Conservation (phyloP, 2,888 invertebrate genomes). For the Cybosia mesomella region DNA sequence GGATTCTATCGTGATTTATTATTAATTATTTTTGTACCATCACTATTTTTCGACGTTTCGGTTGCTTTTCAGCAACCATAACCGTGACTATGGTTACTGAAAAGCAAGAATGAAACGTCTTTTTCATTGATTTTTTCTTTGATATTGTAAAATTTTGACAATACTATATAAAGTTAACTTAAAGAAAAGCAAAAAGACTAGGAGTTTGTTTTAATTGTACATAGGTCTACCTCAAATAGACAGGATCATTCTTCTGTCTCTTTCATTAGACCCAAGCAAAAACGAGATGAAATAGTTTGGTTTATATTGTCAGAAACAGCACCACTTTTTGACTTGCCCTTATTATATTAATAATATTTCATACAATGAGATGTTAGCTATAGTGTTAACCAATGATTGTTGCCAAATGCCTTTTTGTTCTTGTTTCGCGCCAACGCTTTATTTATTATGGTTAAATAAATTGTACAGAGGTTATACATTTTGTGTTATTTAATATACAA, state of each 20-base stretch:
- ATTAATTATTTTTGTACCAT: background rate
- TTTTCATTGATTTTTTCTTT: no score
- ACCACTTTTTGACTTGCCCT: background rate
- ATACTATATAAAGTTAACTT: background rate
- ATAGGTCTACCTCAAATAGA: no score
- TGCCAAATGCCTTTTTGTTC: background rate
- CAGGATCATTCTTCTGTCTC: background rate
- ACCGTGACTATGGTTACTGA: background rate
- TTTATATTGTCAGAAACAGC: background rate
- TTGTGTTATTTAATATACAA: background rate
- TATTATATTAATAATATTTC: background rate
- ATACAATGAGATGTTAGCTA: background rate
- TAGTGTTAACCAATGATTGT: background rate
- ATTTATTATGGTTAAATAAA: constrained; percentile 7
- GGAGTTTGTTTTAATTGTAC: no score
- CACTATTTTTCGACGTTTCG: background rate
- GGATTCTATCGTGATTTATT: background rate
- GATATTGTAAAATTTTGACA: no score
- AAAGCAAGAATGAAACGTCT: background rate
- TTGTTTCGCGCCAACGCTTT: background rate
- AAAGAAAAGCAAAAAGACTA: no score
- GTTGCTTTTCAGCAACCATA: background rate
- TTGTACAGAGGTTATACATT: background rate
- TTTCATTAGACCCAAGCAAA: background rate
- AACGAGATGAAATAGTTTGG: background rate